Percentiles rank a stretch among this genome's conserved stretches.
phyloP scores from a whole-genome alignment of 2,113 vertebrate genomes.

The Martes martes region DNA sequence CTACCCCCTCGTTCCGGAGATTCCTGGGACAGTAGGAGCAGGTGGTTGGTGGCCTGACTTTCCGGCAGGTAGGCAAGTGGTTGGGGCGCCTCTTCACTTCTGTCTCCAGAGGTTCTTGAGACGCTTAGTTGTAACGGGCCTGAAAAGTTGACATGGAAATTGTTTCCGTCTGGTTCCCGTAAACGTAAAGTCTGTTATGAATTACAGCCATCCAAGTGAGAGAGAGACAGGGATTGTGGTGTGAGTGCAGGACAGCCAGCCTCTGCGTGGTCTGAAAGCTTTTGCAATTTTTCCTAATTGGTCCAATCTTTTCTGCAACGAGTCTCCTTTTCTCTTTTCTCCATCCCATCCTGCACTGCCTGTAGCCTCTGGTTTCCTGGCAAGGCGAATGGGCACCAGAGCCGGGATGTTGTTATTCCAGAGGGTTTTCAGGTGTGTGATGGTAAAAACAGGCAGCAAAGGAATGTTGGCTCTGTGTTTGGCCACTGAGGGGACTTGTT shows the following conservation, averaged over 20 bases:
- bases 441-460: not conserved
- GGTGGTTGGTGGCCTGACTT: not conserved
- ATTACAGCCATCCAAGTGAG: conserved; percentile 5
- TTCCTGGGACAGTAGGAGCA: not conserved
- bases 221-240: not conserved
- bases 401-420: not conserved
- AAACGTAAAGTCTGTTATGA: conserved; percentile 51
- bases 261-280: not conserved
- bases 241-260: not conserved
- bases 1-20: not conserved
- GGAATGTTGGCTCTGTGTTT: not conserved
- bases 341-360: not conserved
- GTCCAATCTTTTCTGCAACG: not conserved
- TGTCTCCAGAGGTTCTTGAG: not conserved
- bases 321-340: not conserved
- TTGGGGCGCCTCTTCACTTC: not conserved
- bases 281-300: conserved; percentile 60
- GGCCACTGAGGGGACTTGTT: not conserved
- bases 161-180: conserved; percentile 17
- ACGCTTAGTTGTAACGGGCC: conserved; percentile 41
- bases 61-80: not conserved
- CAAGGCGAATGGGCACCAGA: not conserved
- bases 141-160: conserved; percentile 66
- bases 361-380: not conserved
- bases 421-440: conserved; percentile 16